These are phyloP conservation scores for Nothoprocta pentlandii DNA, from an alignment of 2,113 vertebrate genomes.

Conservation along the genomic window DNA sequence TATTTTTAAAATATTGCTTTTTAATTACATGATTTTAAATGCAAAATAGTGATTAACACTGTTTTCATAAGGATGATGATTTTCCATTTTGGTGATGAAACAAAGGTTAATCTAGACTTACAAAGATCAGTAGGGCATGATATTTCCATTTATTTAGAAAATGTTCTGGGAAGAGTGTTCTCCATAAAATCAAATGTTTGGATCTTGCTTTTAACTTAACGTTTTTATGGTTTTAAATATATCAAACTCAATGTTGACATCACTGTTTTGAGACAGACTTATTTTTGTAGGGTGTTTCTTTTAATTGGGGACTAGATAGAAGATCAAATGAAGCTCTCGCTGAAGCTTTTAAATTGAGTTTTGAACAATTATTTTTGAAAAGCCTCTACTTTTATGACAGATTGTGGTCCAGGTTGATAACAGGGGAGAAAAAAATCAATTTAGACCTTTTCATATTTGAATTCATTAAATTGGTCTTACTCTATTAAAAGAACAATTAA, in stretches of 20 bases:
- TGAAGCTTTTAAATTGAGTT: conserved; percentile 1
- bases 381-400: not conserved
- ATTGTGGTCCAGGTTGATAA: conserved; percentile 35
- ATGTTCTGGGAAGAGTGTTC: not conserved
- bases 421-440: conserved; percentile 30
- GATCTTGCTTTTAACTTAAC: not conserved
- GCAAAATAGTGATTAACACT: not conserved
- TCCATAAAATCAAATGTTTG: not conserved
- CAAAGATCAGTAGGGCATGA: not conserved
- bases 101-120: not conserved
- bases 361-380: conserved; percentile 36
- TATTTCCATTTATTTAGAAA: not conserved
- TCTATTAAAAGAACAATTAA: conserved; percentile 67
- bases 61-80: not conserved
- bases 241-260: not conserved
- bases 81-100: not conserved
- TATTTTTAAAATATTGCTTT: not conserved
- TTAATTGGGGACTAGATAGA: not conserved
- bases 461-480: conserved; percentile 35
- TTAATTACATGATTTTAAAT: not conserved
- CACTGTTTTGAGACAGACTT: not conserved
- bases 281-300: not conserved
- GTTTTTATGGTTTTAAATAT: not conserved
- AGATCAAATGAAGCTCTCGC: conserved; percentile 10
- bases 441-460: conserved; percentile 47